These are phyloP conservation scores for Colaptes auratus DNA, from an alignment of 2,113 vertebrate species.

Conservation along the genomic window DNA sequence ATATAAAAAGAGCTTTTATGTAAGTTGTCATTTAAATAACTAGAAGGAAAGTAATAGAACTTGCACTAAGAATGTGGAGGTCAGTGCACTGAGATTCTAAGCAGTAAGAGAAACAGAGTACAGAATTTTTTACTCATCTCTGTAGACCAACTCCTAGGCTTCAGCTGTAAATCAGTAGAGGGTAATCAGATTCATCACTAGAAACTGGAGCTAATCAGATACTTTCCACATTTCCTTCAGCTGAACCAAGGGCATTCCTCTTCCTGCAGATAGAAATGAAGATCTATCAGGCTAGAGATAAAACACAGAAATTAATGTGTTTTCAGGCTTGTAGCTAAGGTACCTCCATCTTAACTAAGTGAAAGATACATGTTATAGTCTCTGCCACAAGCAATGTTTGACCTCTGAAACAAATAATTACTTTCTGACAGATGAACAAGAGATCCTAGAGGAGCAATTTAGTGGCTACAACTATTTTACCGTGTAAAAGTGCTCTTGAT, in stretches of 20 bases:
- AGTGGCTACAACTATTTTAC: background rate
- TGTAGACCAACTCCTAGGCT: background rate
- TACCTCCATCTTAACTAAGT: background rate
- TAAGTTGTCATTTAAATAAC: background rate
- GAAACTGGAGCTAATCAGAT: background rate
- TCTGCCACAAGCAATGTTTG: background rate
- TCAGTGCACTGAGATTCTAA: background rate
- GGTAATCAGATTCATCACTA: background rate
- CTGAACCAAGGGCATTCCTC: background rate
- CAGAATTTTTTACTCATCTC: background rate
- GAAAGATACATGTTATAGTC: background rate
- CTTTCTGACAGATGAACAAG: background rate
- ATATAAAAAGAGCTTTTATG: background rate
- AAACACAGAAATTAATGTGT: background rate
- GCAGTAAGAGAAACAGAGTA: background rate
- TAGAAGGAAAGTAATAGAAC: background rate
- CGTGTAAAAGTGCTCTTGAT: background rate
- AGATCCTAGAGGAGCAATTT: background rate
- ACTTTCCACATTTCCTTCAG: background rate
- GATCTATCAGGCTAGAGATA: background rate
- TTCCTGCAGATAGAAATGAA: background rate
- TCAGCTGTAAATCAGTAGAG: background rate
- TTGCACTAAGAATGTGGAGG: background rate
- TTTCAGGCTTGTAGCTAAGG: background rate
- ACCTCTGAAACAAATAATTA: conserved; percentile 7